Conservation (phyloP, 2,113 vertebrate genomes). For the Rana temporaria region DNA sequence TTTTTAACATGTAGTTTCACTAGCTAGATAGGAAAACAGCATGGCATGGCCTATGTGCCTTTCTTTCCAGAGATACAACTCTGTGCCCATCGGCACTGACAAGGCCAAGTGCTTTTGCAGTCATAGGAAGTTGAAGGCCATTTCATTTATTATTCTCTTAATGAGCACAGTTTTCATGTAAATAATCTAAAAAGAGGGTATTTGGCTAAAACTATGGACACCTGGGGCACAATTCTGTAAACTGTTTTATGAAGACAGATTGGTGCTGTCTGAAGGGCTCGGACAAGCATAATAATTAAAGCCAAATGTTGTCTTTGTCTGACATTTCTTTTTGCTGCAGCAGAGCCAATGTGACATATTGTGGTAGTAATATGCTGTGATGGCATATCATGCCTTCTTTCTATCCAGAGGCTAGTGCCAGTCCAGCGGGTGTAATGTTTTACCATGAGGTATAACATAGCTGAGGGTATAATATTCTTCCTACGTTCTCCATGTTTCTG, state of each 20-base stretch:
- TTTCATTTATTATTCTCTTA: conserved; percentile 51
- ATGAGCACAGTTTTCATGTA: conserved; percentile 48
- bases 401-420: conserved; percentile 42
- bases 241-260: conserved; percentile 41
- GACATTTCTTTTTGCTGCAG: conserved; percentile 48
- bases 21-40: conserved; percentile 5
- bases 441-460: conserved; percentile 9
- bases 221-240: conserved; percentile 48
- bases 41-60: conserved; percentile 56
- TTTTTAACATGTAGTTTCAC: conserved; percentile 62
- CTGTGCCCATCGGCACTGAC: conserved; percentile 53
- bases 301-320: neutral
- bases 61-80: conserved; percentile 64
- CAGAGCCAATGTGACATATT: conserved; percentile 54
- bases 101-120: conserved; percentile 57
- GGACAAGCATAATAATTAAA: conserved; percentile 39
- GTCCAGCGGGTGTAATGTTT: conserved; percentile 28
- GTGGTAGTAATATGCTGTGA: conserved; percentile 44
- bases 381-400: conserved; percentile 50
- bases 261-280: conserved; percentile 41
- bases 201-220: conserved; percentile 46
- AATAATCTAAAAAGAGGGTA: conserved; percentile 46
- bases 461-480: conserved; percentile 7
- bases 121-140: conserved; percentile 41
- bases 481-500: neutral